phyloP scores from a whole-genome alignment of 2,888 invertebrate species.

The Drosophila testacea region DNA sequence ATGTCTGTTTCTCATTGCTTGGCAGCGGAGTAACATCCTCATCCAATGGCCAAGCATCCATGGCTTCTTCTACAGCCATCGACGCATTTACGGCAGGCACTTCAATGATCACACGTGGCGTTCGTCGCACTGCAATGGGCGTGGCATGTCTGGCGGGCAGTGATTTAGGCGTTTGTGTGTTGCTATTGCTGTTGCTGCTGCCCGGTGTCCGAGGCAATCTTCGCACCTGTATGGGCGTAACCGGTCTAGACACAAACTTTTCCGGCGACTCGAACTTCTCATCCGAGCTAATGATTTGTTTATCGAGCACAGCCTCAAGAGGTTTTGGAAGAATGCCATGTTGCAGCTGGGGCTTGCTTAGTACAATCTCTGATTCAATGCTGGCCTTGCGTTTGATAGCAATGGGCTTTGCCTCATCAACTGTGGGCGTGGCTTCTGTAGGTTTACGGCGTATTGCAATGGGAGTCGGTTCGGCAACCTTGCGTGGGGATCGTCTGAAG shows the following conservation, averaged over 20 bases:
- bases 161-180: conserved; percentile 45
- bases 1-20: conserved; percentile 14
- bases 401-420: conserved; percentile 3
- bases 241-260: conserved; percentile 75
- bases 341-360: conserved; percentile 18
- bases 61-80: conserved; percentile 78
- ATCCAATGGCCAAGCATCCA: conserved; percentile 81
- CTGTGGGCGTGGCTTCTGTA: conserved; percentile 29
- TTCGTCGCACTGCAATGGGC: conserved; percentile 83
- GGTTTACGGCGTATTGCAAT: conserved; percentile 51
- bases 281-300: conserved; percentile 83
- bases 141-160: conserved; percentile 67
- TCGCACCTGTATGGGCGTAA: conserved; percentile 84
- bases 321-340: conserved; percentile 55
- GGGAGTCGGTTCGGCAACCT: conserved; percentile 40
- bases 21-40: conserved; percentile 51
- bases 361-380: conserved; percentile 15
- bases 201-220: conserved; percentile 81
- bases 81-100: conserved; percentile 61
- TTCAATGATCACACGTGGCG: conserved; percentile 76
- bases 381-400: conserved; percentile 29
- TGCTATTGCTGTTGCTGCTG: conserved; percentile 45
- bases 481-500: conserved; percentile 57
- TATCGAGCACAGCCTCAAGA: conserved; percentile 73
- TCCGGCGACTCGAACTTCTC: conserved; percentile 84